Percentiles rank a stretch among this genome's conserved stretches.
phyloP scores from a whole-genome alignment of 2,113 vertebrate genomes.

The Macroglossus sobrinus region DNA sequence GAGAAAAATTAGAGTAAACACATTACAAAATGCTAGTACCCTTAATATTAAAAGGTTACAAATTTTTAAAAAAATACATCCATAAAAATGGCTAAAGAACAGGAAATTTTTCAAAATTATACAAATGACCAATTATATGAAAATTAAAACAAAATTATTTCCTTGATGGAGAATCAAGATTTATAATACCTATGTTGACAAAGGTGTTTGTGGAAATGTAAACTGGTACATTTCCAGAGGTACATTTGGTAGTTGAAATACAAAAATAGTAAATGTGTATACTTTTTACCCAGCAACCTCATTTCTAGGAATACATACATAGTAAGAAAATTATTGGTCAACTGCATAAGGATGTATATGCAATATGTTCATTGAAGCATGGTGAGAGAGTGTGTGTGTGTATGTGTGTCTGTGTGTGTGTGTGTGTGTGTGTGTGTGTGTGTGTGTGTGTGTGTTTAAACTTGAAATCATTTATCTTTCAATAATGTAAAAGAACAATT shows the following conservation, averaged over 20 bases:
- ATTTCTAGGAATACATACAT: not conserved
- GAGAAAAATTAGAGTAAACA: not conserved
- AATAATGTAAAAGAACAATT: not conserved
- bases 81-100: not conserved
- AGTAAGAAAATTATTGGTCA: not conserved
- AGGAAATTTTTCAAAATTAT: not conserved
- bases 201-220: not conserved
- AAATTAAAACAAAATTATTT: not conserved
- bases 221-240: not conserved
- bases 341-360: not conserved
- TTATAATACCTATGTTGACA: not conserved
- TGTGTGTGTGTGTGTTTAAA: not conserved
- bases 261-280: not conserved
- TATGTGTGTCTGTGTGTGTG: too few species aligned
- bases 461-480: not conserved
- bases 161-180: not conserved
- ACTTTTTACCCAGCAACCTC: not conserved
- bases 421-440: too few species aligned
- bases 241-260: not conserved
- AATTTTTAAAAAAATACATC: not conserved
- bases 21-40: not conserved
- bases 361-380: not conserved
- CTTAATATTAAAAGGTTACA: not conserved
- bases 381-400: too few species aligned
- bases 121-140: not conserved